These are phyloP conservation scores for Grammomys dolichurus DNA, from an alignment of 2,113 vertebrate genomes.

Conservation along the genomic window DNA sequence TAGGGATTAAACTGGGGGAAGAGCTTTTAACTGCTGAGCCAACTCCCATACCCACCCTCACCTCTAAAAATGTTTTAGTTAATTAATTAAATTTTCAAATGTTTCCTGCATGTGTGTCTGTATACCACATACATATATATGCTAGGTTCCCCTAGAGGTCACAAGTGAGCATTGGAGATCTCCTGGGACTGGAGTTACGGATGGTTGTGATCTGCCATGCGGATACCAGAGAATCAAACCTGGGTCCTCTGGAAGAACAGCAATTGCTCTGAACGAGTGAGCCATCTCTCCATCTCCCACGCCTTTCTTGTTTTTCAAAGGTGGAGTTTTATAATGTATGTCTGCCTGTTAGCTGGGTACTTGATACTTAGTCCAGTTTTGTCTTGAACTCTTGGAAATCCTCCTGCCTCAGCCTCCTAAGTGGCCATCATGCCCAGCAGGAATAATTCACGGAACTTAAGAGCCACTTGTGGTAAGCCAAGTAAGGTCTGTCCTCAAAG, in stretches of 20 bases:
- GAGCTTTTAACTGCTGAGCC: background rate
- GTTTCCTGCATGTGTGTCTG: background rate
- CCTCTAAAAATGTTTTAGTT: background rate
- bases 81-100: background rate
- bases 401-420: background rate
- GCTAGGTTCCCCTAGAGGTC: background rate
- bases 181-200: background rate
- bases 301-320: background rate
- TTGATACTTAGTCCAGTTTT: background rate
- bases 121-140: background rate
- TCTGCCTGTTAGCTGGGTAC: background rate
- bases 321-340: background rate
- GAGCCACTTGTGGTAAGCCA: background rate
- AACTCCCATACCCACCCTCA: background rate
- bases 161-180: background rate
- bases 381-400: background rate
- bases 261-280: background rate
- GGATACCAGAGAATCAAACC: background rate
- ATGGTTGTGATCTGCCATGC: background rate
- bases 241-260: background rate
- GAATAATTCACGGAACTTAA: background rate
- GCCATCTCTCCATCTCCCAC: too few species aligned
- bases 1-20: background rate
- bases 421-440: background rate
- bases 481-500: background rate